Base-by-base conservation (phyloP, 2,888 invertebrate species). In the Drosophila melanosoma region DNA sequence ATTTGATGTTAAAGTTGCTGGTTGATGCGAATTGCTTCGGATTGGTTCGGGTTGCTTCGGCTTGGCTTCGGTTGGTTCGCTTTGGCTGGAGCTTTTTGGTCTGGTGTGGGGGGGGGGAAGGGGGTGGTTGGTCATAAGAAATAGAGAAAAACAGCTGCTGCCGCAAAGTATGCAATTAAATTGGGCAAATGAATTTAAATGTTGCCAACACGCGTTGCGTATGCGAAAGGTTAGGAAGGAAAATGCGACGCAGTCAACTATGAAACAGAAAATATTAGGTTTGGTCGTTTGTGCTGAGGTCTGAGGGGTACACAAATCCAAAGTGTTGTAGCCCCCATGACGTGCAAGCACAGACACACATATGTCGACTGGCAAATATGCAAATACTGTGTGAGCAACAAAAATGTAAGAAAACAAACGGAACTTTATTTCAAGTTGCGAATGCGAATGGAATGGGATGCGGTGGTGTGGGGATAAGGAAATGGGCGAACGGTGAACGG, bases 321-420 rank as follows among this genome's bases (percentile, higher is more conserved):
- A 53, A 42, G 51, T 54, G 58, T 57, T 23, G 58, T 53, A 33
- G 23, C 45, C 20, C 36, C 48, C 54, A 56, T 33, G 29, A 36
- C 56, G 33, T 10, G 32, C 29, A 15, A 6, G 36, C 15, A 56
- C 40, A 62, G 26, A 36, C 32, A 42, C 20, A 60, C 53, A 56
- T 20, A 40, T 23, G 20, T 29, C 42, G 38, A 66, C 61, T 45
- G 69, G 66, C 68, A 69, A 29, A 29, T 84, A 83, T 83, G 88
- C 77, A 83, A 88, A 83, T 83, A 56, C 56, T n/a, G 56, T 58
- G 51, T 40, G n/a, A 59, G 26, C n/a, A 57, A 60, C 32, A 69
- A 79, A 69, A 75, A 75, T 79, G 58, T 78, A 70, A 76, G 81
- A 78, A 75, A 80, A 65, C 75, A 76, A 88, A 84, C 77, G 89